Percentiles rank a stretch among this genome's conserved stretches.
Conservation (phyloP, 2,888 invertebrate species). For the Lepidonotus clava region DNA sequence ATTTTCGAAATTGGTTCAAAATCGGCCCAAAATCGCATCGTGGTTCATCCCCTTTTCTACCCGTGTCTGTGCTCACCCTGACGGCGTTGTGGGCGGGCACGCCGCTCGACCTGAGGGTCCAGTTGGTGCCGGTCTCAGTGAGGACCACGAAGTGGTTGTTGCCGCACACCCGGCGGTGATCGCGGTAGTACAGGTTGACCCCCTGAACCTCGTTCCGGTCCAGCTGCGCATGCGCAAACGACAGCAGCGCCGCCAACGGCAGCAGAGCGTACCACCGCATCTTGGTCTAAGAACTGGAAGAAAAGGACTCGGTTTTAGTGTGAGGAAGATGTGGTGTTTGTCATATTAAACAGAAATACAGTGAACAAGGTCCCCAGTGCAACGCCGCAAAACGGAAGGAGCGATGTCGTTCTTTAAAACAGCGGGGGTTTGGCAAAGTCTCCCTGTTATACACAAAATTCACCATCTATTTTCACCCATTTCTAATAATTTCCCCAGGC, state of each 20-base stretch:
- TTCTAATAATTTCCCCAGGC: too few relatives aligned
- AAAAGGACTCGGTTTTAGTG: too few relatives aligned
- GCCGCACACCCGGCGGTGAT: slow-evolving; percentile 1
- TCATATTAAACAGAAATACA: too few relatives aligned
- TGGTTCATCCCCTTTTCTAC: neutral
- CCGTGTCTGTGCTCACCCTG: neutral
- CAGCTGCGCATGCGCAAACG: too few relatives aligned
- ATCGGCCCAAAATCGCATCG: neutral
- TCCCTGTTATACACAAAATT: too few relatives aligned
- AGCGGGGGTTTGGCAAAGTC: too few relatives aligned
- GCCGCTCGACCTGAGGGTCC: neutral
- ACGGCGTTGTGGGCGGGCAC: neutral
- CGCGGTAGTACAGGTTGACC: slow-evolving; percentile 13
- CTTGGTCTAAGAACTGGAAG: too few relatives aligned
- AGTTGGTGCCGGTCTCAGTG: neutral
- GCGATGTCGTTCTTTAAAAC: too few relatives aligned
- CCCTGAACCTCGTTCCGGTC: neutral
- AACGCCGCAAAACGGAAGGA: too few relatives aligned
- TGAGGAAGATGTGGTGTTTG: too few relatives aligned
- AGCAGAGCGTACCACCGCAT: neutral
- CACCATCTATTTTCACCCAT: too few relatives aligned
- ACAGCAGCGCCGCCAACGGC: neutral
- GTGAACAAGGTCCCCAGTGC: too few relatives aligned
- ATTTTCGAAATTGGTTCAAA: neutral
- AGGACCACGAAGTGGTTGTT: neutral